phyloP scores from a whole-genome alignment of 2,888 invertebrate genomes.

The Eilema depressum region DNA sequence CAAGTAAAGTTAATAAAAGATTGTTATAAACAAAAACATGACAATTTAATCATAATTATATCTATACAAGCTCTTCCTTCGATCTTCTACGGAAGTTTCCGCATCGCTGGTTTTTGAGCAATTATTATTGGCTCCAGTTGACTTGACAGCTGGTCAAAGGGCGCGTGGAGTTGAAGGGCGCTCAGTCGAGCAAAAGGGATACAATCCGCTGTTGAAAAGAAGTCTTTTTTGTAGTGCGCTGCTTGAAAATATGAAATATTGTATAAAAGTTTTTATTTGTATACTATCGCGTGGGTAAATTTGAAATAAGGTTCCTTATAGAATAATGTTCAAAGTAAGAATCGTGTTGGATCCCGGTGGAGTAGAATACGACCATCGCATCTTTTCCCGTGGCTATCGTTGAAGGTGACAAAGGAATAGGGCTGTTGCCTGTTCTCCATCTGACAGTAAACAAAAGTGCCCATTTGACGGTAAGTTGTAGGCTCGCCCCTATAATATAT shows the following conservation, averaged over 20 bases:
- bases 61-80: neutral
- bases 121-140: conserved; percentile 47
- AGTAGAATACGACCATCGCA: neutral
- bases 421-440: too few species aligned
- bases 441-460: too few species aligned
- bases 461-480: too few species aligned
- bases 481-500: too few species aligned
- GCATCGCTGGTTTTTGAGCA: conserved; percentile 37
- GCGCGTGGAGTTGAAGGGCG: conserved; percentile 26
- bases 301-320: too few species aligned
- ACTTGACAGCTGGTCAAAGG: conserved; percentile 45
- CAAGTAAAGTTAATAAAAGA: neutral
- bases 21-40: neutral
- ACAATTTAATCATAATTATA: conserved; percentile 4
- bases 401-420: too few species aligned
- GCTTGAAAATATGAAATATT: conserved; percentile 2
- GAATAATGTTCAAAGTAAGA: too few species aligned
- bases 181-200: conserved; percentile 26
- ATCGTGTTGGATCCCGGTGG: too few species aligned
- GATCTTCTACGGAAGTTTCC: conserved; percentile 19
- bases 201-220: conserved; percentile 14
- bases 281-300: too few species aligned
- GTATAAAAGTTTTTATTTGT: too few species aligned
- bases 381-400: too few species aligned
- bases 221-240: conserved; percentile 15